Evolutionary conservation across 2,113 vertebrate species (phyloP), one percentile per base, ranked within the genome.

Genomic region (Tachuris rubrigastra): DNA sequence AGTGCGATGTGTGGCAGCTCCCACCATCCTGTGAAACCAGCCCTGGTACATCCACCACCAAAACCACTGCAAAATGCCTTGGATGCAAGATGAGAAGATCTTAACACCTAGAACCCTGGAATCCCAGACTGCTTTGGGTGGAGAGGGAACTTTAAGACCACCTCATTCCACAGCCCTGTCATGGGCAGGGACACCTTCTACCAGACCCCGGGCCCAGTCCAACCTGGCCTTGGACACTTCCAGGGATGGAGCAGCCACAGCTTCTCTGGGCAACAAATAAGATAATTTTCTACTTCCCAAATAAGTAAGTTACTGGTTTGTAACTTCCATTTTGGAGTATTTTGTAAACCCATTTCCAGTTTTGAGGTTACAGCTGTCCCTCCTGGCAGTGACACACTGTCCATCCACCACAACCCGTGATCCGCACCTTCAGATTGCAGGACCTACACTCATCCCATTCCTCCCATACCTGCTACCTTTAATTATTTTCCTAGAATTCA

Each of bases 1-100:
- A 1, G 52, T 9, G 19, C 13, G 16, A 39, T 23, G 4, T 4
- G 0, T 2, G 2, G 44, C 69, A 30, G 49, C 1, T 35, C 68
- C 3, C 30, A 20, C 27, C 59, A 63, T 52, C 12, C 3, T 2
- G 14, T 25, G 66, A 14, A 10, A 59, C n/a, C 44, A 85, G 41
- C 14, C 49, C 30, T 25, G 6, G 62, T 46, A 49, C 58, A 35
- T 8, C 30, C 4, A 1, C 30, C 75, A 42, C n/a, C 20, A 50
- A 68, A 59, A 10, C 50, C 39, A 10, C 16, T 6, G 77, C 42
- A 31, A 79, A 78, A 37, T 4, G 3, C 22, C 28, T 33, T 17
- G 41, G 41, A 31, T 50, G 41, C 17, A n/a, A 41, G n/a, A 55
- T 1, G 5, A 65, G 37, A 42, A 14, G 68, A 23, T 74, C 33